Base-by-base conservation (phyloP, 2,113 vertebrate species). In the Vicugna pacos region DNA sequence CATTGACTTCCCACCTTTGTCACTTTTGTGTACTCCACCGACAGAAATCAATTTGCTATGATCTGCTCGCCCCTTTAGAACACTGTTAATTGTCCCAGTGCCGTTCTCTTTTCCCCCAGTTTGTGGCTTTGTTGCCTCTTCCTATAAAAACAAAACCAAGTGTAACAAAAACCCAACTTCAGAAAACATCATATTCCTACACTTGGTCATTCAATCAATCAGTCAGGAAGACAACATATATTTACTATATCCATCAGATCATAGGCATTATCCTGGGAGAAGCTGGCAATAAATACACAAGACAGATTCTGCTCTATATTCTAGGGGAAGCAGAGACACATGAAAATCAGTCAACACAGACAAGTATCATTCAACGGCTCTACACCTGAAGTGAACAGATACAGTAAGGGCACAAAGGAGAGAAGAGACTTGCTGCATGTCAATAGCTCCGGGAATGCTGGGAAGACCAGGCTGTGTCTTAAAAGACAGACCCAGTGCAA, bases 131-230 rank as follows among this genome's bases (percentile, higher is more conserved):
- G 93, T 96, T 91, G 98, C 93, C 92, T 98, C 97, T 94, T 98
- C 98, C 99, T 99, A 94, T 94, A 69, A 95, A 98, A 38, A 38
- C 58, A 19, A 69, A 77, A 89, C 28, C 24, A 62, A 85, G 89
- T 2, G 52, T 69, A 95, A 88, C n/a, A 35, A 42, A 96, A 95
- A 90, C 30, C 35, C 5, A 64, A 60, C 26, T 89, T 97, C 69
- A 96, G 54, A 92, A 93, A 93, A 77, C 22, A 65, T n/a, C 28
- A 54, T 46, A 75, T 79, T 38, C 72, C 70, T 62, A 81, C 14
- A 85, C 19, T 32, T 46, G 5, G 14, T 62, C 38, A 77, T 19
- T 50, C 62, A 76, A 3, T 38, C 76, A 38, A 22, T 77, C 32
- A 58, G 64, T 50, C 38, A 38, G 38, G 38, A 90, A 70, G 28